These are phyloP conservation scores for Chrysodeixis includens DNA, from an alignment of 2,888 invertebrate species.

Conservation along the genomic window DNA sequence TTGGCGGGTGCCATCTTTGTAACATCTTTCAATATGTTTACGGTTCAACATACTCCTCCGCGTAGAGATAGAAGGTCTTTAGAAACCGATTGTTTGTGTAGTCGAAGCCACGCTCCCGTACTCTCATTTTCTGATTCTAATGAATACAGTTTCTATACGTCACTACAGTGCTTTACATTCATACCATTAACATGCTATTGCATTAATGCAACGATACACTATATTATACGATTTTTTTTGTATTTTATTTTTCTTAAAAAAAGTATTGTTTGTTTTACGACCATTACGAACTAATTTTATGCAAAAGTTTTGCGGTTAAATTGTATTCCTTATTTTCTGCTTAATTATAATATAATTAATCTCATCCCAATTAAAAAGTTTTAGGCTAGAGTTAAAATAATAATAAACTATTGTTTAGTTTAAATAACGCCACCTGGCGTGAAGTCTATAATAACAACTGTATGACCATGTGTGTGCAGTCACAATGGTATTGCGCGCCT, in stretches of 20 bases:
- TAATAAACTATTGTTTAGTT: not conserved
- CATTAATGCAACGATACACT: not conserved
- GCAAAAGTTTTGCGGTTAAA: not conserved
- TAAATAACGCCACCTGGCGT: conserved; percentile 6
- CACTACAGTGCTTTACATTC: conserved; percentile 20
- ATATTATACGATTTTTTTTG: too few species aligned
- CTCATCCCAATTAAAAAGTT: too few species aligned
- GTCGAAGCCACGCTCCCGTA: conserved; percentile 41
- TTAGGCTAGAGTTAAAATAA: not conserved
- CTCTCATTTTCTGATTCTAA: conserved; percentile 38
- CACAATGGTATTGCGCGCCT: conserved; percentile 28
- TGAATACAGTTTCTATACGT: conserved; percentile 44
- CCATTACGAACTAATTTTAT: too few species aligned
- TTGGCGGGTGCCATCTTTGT: conserved; percentile 76
- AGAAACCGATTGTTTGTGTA: conserved; percentile 48
- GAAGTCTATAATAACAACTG: conserved; percentile 1
- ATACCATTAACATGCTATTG: conserved; percentile 11
- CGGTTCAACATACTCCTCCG: conserved; percentile 80
- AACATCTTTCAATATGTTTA: conserved; percentile 83
- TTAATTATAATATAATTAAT: not conserved
- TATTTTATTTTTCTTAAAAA: too few species aligned
- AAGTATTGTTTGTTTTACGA: too few species aligned
- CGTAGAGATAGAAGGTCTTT: conserved; percentile 31
- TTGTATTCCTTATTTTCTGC: not conserved
- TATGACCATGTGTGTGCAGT: conserved; percentile 17